Base-by-base conservation (phyloP, 2,797 vertebrate genomes). In the Sebastes kiyomatsui region DNA sequence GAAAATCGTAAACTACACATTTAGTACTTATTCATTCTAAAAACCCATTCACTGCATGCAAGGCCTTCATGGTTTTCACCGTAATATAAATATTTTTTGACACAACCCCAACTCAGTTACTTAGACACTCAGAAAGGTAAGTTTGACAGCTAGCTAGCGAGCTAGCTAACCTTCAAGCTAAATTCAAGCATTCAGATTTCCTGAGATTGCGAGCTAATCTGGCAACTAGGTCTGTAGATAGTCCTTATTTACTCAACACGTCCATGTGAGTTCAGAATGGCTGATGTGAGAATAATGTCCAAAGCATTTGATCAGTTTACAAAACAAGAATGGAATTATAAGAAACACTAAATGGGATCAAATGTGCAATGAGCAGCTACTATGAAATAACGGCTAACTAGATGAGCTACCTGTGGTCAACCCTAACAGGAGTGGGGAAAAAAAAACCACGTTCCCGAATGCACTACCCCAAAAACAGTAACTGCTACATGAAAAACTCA, bases 401-500 rank as follows among this genome's bases (percentile, higher is more conserved):
- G 62, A 60, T 73, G 23, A 74, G 67, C 72, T 84, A 69, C 60
- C 33, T 80, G 60, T 28, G 27, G 66, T 67, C 59, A 38, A 68
- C 9, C 38, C 38, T 20, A 8, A 58, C 14, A 71, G 38, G n/a
- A 25, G 28, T 14, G 32, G 18, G 7, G 7, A 1, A 9, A 32
- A 33, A 30, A 49, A 55, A 33, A 75, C 2, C 49, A 20, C 66
- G 66, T 79, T 60, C 62, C 64, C 11, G 65, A 60, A 89, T 67
- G 52, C 56, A 72, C 69, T 67, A 80, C 75, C 75, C 27, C 27
- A 27, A 71, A 86, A 88, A 71, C 22, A 61, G 20, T 46, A 72
- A 77, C 84, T 91, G 94, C 93, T 94, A 93, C 92, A 91, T 93
- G 78, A 80, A 81, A 70, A 87, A 84, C 68, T 88, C 82, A 74